Evolutionary conservation across 2,888 invertebrate genomes (phyloP).

Genomic region (Scaptomyza tumidula): DNA sequence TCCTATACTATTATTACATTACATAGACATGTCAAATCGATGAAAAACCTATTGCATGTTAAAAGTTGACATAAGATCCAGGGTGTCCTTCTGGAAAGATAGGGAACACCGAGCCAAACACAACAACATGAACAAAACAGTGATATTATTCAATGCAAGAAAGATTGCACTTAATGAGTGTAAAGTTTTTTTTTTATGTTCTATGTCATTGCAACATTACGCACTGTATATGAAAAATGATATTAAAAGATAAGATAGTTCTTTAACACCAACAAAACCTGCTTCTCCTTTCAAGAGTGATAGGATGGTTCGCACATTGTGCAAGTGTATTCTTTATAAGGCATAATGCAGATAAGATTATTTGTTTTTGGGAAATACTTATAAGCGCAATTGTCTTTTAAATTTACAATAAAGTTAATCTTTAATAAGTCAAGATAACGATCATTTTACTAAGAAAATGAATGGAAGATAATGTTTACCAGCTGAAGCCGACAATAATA

Average conservation of each 20-base stretch:
- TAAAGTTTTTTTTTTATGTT: neutral
- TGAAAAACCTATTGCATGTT: no score
- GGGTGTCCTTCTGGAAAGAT: no score
- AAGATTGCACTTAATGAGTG: neutral
- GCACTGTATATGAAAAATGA: neutral
- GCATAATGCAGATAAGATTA: conserved; percentile 12
- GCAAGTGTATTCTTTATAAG: neutral
- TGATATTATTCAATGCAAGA: conserved; percentile 2
- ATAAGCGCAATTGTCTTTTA: conserved; percentile 1
- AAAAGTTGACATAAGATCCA: no score
- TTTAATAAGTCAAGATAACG: neutral
- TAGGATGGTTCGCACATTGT: neutral
- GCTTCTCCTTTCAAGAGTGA: neutral
- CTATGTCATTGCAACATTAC: neutral
- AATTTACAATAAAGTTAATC: conserved; percentile 2
- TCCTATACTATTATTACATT: neutral
- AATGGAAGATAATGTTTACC: neutral
- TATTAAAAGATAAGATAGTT: neutral
- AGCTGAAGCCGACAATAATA: neutral
- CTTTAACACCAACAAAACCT: neutral
- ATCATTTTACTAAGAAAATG: conserved; percentile 3
- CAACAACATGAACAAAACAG: no score
- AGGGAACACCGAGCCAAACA: no score
- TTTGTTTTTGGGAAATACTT: neutral
- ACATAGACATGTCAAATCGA: no score